phyloP scores from a whole-genome alignment of 2,113 vertebrate species.

The Spilogale gracilis region DNA sequence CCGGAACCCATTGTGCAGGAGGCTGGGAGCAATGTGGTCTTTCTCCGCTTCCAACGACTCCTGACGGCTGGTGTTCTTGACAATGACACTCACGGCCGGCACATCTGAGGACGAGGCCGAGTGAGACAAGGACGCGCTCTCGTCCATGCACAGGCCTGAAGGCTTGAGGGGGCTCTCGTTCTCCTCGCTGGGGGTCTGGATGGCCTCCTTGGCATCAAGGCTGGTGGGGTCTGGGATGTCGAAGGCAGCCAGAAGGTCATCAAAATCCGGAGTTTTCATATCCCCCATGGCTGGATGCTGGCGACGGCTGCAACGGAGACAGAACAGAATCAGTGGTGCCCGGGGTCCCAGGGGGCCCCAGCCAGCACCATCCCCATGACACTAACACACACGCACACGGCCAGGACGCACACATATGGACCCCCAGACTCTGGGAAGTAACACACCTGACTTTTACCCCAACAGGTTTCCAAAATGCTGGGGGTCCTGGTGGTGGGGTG shows the following conservation, averaged over 20 bases:
- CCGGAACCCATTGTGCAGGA: constrained; percentile 94
- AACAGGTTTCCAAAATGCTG: background rate
- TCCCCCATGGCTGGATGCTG: constrained; percentile 96
- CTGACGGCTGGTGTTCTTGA: constrained; percentile 97
- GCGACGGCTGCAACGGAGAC: constrained; percentile 56
- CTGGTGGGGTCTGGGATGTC: constrained; percentile 98
- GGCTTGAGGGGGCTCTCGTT: constrained; percentile 93
- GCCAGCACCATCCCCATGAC: background rate
- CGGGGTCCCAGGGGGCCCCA: background rate
- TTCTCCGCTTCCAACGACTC: constrained; percentile 93
- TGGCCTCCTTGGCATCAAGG: constrained; percentile 96
- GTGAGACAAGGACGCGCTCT: constrained; percentile 88
- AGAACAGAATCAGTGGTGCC: constrained; percentile 33
- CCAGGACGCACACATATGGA: background rate
- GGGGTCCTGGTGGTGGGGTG: too few relatives aligned
- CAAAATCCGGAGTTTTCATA: constrained; percentile 99
- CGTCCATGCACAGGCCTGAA: constrained; percentile 92
- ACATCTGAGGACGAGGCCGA: constrained; percentile 88
- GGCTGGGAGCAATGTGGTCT: constrained; percentile 88
- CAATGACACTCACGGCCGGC: constrained; percentile 96
- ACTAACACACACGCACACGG: background rate
- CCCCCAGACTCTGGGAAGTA: background rate
- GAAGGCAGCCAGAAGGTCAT: constrained; percentile 98
- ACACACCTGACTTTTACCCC: background rate
- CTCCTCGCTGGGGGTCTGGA: constrained; percentile 93